phyloP scores from a whole-genome alignment of 2,888 invertebrate genomes.

The Drosophila subquinaria region DNA sequence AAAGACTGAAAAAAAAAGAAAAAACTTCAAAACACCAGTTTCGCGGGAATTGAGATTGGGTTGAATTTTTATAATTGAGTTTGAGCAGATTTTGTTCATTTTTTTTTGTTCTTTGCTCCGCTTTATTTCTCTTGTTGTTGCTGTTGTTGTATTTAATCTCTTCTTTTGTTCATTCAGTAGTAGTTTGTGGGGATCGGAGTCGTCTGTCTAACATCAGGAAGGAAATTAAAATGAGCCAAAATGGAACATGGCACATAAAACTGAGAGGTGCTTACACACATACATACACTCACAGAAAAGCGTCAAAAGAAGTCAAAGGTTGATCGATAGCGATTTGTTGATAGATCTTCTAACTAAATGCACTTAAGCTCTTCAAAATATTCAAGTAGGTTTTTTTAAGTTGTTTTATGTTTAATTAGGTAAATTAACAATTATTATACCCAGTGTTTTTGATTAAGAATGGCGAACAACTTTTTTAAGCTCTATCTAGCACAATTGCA shows the following conservation, averaged over 20 bases:
- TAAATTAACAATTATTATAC: too few species aligned
- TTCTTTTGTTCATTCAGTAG: conserved; percentile 43
- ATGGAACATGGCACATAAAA: conserved; percentile 35
- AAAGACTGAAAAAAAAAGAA: conserved; percentile 3
- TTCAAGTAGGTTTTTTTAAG: background rate
- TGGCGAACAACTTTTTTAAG: too few species aligned
- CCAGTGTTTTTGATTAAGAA: background rate
- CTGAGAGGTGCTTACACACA: conserved; percentile 10
- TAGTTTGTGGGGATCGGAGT: conserved; percentile 22
- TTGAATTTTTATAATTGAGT: conserved; percentile 78
- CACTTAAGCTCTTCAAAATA: background rate
- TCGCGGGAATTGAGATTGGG: conserved; percentile 81
- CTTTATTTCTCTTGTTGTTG: conserved; percentile 13
- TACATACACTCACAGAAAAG: conserved; percentile 10
- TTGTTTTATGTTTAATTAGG: too few species aligned
- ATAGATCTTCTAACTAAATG: background rate
- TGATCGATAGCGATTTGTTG: background rate
- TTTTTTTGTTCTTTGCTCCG: conserved; percentile 15
- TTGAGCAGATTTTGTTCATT: conserved; percentile 55
- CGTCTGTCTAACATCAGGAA: conserved; percentile 41
- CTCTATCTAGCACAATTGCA: too few species aligned
- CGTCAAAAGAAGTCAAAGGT: background rate
- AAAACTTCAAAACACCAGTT: conserved; percentile 59
- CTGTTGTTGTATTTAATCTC: conserved; percentile 52
- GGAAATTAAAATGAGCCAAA: conserved; percentile 46